These are phyloP conservation scores for Chrysolina oricalcia DNA, from an alignment of 2,888 invertebrate species.

Conservation along the genomic window DNA sequence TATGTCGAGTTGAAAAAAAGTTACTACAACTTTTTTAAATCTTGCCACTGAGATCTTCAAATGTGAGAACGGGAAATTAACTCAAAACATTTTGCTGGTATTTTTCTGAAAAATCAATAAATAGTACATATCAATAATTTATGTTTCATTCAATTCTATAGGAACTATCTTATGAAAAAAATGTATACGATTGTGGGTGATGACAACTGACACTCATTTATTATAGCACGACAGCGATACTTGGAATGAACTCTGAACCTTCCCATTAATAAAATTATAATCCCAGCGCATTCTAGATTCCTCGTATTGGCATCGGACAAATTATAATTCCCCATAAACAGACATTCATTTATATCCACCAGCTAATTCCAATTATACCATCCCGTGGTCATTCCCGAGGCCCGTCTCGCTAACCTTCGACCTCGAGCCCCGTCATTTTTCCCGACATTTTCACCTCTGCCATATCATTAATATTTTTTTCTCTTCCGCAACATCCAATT, in stretches of 20 bases:
- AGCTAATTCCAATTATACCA: constrained; percentile 41
- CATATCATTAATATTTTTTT: constrained; percentile 18
- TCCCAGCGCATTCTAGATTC: constrained; percentile 24
- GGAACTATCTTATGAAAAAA: no score
- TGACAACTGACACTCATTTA: not conserved
- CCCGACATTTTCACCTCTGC: constrained; percentile 21
- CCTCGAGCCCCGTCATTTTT: constrained; percentile 23
- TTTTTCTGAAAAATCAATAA: no score
- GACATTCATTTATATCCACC: constrained; percentile 25
- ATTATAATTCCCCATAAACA: constrained; percentile 31
- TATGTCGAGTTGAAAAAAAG: no score
- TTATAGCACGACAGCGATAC: not conserved
- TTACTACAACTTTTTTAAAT: no score
- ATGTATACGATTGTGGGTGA: not conserved
- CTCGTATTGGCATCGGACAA: not conserved
- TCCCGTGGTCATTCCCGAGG: constrained; percentile 40
- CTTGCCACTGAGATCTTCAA: no score
- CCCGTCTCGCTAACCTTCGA: constrained; percentile 38
- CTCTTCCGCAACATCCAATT: not conserved
- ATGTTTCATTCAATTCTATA: no score
- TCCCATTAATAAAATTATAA: constrained; percentile 1
- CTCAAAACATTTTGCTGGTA: no score
- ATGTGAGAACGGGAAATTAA: no score
- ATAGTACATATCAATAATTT: no score
- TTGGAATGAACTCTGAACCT: constrained; percentile 3